Conservation (phyloP, 2,113 vertebrate genomes). For the Anseranas semipalmata region DNA sequence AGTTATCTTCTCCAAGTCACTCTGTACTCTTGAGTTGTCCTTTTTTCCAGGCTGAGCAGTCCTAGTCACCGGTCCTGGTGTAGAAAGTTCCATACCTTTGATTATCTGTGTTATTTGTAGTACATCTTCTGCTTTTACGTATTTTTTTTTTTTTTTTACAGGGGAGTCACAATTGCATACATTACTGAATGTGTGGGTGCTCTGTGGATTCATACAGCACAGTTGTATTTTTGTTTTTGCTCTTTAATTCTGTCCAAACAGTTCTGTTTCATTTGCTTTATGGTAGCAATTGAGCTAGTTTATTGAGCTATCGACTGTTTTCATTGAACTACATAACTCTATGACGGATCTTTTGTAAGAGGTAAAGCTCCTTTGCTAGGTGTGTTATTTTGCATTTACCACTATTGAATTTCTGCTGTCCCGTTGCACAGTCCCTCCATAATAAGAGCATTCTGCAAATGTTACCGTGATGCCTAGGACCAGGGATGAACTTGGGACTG, state of each 20-base stretch:
- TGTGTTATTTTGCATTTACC: background rate
- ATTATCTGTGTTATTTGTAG: background rate
- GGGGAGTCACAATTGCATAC: fast-evolving
- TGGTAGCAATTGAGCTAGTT: background rate
- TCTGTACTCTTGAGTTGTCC: background rate
- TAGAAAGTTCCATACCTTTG: background rate
- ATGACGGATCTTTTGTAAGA: background rate
- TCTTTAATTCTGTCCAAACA: background rate
- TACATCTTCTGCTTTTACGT: background rate
- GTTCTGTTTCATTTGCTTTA: background rate
- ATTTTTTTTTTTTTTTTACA: background rate
- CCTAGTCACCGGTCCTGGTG: background rate
- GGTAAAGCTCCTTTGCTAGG: background rate
- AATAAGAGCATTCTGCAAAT: background rate
- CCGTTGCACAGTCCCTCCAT: background rate
- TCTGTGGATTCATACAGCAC: background rate
- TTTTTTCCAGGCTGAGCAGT: background rate
- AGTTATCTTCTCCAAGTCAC: background rate
- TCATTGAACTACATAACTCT: background rate
- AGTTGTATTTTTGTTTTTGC: background rate
- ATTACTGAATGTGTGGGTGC: background rate
- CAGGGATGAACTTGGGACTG: background rate
- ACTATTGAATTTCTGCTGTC: background rate
- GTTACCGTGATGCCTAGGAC: background rate
- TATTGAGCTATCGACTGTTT: background rate